Evolutionary conservation across 2,797 vertebrate species (phyloP).

Genomic region (Lithobates sylvaticus): DNA sequence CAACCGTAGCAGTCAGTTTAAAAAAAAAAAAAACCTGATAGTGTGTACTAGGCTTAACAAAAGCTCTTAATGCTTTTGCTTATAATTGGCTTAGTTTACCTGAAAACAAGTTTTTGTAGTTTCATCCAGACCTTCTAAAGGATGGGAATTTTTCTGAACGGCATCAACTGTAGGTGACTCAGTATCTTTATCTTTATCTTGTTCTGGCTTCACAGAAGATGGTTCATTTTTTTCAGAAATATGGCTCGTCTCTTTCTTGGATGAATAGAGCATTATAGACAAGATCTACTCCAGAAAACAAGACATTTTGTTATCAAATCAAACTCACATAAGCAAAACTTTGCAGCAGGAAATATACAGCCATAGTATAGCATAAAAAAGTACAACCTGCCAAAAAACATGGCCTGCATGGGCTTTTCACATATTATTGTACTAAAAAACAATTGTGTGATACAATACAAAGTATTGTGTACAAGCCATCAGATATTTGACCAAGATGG

Average conservation of each 20-base stretch:
- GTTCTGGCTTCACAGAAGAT: slow-evolving; percentile 82
- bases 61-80: no score
- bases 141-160: slow-evolving; percentile 86
- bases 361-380: no score
- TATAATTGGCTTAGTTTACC: slow-evolving; percentile 73
- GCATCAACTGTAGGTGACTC: slow-evolving; percentile 78
- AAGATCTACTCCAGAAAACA: slow-evolving; percentile 78
- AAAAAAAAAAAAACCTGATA: no score
- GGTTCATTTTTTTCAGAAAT: slow-evolving; percentile 82
- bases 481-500: no score
- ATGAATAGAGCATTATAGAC: slow-evolving; percentile 97
- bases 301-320: not conserved
- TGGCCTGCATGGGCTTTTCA: no score
- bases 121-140: slow-evolving; percentile 93
- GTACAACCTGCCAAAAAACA: no score
- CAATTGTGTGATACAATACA: no score
- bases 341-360: not conserved
- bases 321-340: not conserved
- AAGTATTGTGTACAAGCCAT: no score
- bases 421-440: no score
- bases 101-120: slow-evolving; percentile 96
- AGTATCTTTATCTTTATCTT: slow-evolving; percentile 83
- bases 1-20: no score
- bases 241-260: slow-evolving; percentile 90
- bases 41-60: no score